Conservation (phyloP, 2,113 vertebrate genomes). For the rat (Rattus norvegicus) region DNA sequence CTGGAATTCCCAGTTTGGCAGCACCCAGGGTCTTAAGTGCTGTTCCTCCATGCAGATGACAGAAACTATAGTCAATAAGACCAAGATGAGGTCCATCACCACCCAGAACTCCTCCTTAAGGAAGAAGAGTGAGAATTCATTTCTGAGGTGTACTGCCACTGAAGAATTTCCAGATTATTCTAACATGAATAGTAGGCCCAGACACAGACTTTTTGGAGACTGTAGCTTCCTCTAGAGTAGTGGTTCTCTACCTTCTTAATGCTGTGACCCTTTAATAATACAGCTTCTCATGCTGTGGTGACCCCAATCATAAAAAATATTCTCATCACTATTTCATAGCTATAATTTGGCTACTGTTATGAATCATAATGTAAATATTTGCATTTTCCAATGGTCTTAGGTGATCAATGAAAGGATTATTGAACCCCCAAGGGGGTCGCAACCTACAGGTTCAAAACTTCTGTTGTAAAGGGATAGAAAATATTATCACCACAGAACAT, state of each 20-base stretch:
- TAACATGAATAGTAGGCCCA: background rate
- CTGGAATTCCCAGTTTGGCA: background rate
- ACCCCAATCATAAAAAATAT: background rate
- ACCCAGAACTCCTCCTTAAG: background rate
- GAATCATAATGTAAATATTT: background rate
- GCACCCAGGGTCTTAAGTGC: background rate
- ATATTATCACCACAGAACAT: constrained; percentile 4
- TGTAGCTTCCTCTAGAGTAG: background rate
- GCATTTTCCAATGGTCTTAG: background rate
- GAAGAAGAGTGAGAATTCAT: background rate
- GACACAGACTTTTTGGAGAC: background rate
- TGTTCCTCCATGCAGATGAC: background rate
- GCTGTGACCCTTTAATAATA: background rate
- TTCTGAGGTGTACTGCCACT: background rate
- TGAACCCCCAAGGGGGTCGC: background rate
- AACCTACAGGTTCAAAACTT: background rate
- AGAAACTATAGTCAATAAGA: background rate
- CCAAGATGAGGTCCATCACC: background rate
- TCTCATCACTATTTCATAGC: background rate
- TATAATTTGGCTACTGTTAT: background rate
- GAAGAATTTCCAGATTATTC: constrained; percentile 16
- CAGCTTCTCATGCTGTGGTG: background rate
- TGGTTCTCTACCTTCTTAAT: background rate
- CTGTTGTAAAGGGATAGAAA: background rate
- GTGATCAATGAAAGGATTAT: background rate